A percentile compares a stretch with the other conserved stretches of the same genome.
Evolutionary conservation across 2,888 invertebrate genomes (phyloP).

Genomic region (Cryptops parisi): DNA sequence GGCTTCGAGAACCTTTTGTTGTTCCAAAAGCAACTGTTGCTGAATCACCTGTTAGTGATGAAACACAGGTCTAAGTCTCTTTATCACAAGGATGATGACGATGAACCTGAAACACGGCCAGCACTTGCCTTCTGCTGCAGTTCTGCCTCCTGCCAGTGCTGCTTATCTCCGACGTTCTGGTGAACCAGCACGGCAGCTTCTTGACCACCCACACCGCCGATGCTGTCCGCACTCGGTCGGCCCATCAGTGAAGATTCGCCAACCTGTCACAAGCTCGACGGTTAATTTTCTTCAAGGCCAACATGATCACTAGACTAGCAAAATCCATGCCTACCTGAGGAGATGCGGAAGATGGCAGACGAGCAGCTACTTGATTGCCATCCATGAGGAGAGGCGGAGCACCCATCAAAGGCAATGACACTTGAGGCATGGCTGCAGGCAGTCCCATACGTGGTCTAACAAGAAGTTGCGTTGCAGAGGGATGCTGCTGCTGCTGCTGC

Average conservation of each 20-base stretch:
- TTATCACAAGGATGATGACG: neutral
- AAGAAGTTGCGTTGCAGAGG: neutral
- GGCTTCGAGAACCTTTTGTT: slow-evolving; percentile 11
- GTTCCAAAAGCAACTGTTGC: slow-evolving; percentile 10
- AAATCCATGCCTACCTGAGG: neutral
- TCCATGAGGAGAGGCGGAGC: too few species aligned
- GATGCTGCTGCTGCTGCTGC: too few species aligned
- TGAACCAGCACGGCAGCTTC: too few species aligned
- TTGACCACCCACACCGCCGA: too few species aligned
- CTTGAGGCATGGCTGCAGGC: neutral
- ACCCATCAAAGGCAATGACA: too few species aligned
- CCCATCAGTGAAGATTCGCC: too few species aligned
- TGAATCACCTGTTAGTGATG: slow-evolving; percentile 1
- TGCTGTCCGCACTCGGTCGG: too few species aligned
- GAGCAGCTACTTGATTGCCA: too few species aligned
- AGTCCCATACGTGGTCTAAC: neutral
- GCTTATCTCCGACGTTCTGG: neutral
- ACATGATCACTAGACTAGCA: too few species aligned
- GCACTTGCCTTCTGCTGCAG: neutral
- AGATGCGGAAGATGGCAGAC: neutral
- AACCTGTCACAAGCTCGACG: too few species aligned
- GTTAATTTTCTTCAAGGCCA: too few species aligned
- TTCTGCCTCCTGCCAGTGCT: neutral
- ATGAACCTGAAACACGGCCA: neutral
- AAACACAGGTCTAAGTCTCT: neutral